phyloP scores from a whole-genome alignment of 2,888 invertebrate species.

The Drosophila tripunctata region DNA sequence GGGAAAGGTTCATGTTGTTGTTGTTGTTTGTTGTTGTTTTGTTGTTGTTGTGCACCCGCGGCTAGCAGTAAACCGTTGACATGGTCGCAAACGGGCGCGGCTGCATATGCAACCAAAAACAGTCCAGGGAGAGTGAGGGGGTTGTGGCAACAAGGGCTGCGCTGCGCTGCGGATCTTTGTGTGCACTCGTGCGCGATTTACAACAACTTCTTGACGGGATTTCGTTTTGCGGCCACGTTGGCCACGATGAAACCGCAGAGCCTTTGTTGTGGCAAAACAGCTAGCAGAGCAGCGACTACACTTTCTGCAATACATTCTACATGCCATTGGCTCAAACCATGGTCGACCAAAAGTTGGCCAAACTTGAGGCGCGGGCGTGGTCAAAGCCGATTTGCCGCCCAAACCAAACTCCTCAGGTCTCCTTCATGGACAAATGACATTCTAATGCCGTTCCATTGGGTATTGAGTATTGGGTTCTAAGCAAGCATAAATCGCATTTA shows the following conservation, averaged over 20 bases:
- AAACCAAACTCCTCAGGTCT: background rate
- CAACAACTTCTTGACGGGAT: constrained; percentile 66
- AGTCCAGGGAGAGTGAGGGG: background rate
- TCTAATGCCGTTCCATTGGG: constrained; percentile 65
- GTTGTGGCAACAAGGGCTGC: constrained; percentile 5
- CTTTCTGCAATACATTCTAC: too few relatives aligned
- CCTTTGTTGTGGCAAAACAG: constrained; percentile 72
- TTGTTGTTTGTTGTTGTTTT: background rate
- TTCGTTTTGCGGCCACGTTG: constrained; percentile 60
- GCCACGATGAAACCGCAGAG: constrained; percentile 20
- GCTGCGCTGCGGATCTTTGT: constrained; percentile 38
- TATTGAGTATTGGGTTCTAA: constrained; percentile 11
- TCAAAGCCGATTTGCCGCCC: constrained; percentile 4
- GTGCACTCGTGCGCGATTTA: constrained; percentile 72
- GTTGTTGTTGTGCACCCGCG: constrained; percentile 43
- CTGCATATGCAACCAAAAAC: constrained; percentile 34
- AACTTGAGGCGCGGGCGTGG: constrained; percentile 36
- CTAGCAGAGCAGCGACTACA: constrained; percentile 28
- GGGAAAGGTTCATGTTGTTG: constrained; percentile 23
- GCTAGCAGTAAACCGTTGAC: constrained; percentile 59
- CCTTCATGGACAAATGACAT: constrained; percentile 54
- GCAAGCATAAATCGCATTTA: constrained; percentile 65
- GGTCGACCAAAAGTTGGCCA: constrained; percentile 35
- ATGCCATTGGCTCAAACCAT: constrained; percentile 50
- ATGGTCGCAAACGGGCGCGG: constrained; percentile 59